Conservation (phyloP, 2,888 invertebrate species). For the Drosophila borborema region DNA sequence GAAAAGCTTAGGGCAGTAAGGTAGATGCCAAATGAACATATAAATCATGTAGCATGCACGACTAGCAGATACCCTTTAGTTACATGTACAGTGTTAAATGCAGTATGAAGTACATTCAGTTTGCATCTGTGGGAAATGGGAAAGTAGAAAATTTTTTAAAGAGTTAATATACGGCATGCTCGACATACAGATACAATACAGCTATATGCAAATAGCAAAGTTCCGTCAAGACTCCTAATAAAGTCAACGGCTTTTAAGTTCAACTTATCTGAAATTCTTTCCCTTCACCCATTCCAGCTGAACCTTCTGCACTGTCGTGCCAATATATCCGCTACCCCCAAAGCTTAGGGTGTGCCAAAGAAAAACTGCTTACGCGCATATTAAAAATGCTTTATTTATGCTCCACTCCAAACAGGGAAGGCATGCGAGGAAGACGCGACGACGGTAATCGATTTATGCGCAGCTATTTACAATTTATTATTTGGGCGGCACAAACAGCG, state of each 20-base stretch:
- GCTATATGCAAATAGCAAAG: too few species aligned
- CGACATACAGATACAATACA: not conserved
- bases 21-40: not conserved
- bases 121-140: not conserved
- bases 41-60: not conserved
- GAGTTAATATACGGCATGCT: not conserved
- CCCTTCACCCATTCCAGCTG: not conserved
- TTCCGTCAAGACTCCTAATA: too few species aligned
- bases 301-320: not conserved
- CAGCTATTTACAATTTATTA: slow-evolving; percentile 77
- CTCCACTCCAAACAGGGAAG: slow-evolving; percentile 7
- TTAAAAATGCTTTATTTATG: slow-evolving; percentile 79
- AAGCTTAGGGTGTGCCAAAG: slow-evolving; percentile 22
- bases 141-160: too few species aligned
- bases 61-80: not conserved
- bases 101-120: not conserved
- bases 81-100: not conserved
- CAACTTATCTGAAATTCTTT: too few species aligned
- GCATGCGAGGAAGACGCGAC: slow-evolving; percentile 1
- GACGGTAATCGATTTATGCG: slow-evolving; percentile 74
- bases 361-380: slow-evolving; percentile 66
- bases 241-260: too few species aligned
- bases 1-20: not conserved
- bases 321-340: not conserved
- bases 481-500: slow-evolving; percentile 47